Evolutionary conservation across 2,797 vertebrate species (phyloP), one percentile per base, ranked within the genome.

Genomic region (Intellagama lesueurii): DNA sequence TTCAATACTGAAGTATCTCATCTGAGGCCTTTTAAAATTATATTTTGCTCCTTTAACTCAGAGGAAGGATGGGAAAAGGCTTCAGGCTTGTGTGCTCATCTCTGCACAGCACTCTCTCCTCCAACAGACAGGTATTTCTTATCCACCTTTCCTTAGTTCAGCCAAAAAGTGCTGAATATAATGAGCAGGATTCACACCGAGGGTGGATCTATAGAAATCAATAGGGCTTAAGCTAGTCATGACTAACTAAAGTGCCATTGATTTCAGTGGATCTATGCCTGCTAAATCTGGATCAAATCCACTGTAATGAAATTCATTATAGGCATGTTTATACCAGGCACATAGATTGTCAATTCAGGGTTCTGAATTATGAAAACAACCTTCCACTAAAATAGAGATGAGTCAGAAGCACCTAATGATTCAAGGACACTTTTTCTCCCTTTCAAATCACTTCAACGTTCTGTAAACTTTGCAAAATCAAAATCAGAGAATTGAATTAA

Each of bases 341-440:
- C 69, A 82, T 26, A 28, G 16, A 17, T 52, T 3, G 56, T 85
- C 49, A 30, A 35, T 76, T 49, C 35, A 81, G 9, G 28, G 4
- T 75, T 68, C 88, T 90, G 68, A 94, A 95, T 91, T 90, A 91
- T 92, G 90, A 92, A 91, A 93, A 72, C 35, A 64, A 28, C 88
- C 70, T 56, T 91, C 85, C 40, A 72, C 9, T 75, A 56, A 88
- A 88, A 44, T 28, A 81, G 69, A 40, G 40, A 81, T 73, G 35
- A 73, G 17, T 73, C 40, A 60, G 70, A 72, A 70, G 11, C 8
- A 52, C 66, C 9, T 64, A 60, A 60, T n/a, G 11, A 40, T 56
- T 87, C 5, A 44, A 73, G 70, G 60, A 56, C 0, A 11, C 22
- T 88, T 73, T 88, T 32, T 72, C 26, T 81, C 32, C 5, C 35